A percentile compares a stretch with the other conserved stretches of the same genome.
Evolutionary conservation across 2,797 vertebrate species (phyloP).

Genomic region (Fistularia commersonii): DNA sequence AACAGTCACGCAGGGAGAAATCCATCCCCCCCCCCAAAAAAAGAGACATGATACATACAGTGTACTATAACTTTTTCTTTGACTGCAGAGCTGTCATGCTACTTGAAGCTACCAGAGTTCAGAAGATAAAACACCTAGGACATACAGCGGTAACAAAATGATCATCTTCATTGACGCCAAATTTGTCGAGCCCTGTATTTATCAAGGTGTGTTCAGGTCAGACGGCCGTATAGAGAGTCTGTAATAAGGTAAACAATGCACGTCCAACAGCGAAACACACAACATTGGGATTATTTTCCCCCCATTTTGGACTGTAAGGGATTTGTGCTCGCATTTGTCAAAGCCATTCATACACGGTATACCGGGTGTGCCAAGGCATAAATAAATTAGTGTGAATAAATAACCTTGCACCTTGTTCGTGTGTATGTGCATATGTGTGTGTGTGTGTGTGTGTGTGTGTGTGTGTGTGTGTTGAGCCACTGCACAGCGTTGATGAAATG

Average conservation of each 20-base stretch:
- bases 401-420: conserved; percentile 12
- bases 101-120: too few species aligned
- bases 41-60: too few species aligned
- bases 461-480: conserved; percentile 11
- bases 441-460: neutral
- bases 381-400: conserved; percentile 5
- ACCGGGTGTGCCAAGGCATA: neutral
- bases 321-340: conserved; percentile 13
- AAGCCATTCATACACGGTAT: conserved; percentile 9
- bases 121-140: too few species aligned
- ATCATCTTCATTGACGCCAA: too few species aligned
- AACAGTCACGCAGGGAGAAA: too few species aligned
- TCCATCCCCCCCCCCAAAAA: too few species aligned
- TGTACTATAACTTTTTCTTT: too few species aligned
- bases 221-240: conserved; percentile 16
- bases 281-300: conserved; percentile 20
- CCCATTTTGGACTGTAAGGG: conserved; percentile 17
- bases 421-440: neutral
- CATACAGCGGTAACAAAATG: too few species aligned
- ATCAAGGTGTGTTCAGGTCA: conserved; percentile 10
- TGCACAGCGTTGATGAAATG: conserved; percentile 38
- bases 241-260: conserved; percentile 5
- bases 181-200: too few species aligned
- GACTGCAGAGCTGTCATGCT: too few species aligned
- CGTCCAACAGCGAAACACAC: conserved; percentile 12